Evolutionary conservation across 2,113 vertebrate genomes (phyloP), one percentile per base, ranked within the genome.

Genomic region (Heterochromis multidens): DNA sequence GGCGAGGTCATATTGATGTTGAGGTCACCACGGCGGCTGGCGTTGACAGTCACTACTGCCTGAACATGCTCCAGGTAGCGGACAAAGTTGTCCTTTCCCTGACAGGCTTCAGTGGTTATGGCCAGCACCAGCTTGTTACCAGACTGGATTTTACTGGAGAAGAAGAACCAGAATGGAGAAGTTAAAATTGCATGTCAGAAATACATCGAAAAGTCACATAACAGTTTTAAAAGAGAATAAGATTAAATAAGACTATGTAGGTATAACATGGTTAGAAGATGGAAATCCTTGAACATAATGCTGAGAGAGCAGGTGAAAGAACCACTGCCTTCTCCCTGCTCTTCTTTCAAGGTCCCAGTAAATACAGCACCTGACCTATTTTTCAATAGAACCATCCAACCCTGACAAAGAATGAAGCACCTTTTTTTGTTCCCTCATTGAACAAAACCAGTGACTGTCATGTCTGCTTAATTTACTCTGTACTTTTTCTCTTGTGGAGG

Each of bases 1-100:
- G 99, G 99, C 0, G 99, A 99, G 17, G 98, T 99, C 98, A 99
- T 98, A 95, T 99, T 99, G 96, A 99, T 96, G 94, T 97, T 99
- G 87, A 99, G 97, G 93, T 99, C 98, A 5, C 98, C 99, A 5
- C 99, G 96, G 62, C 98, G 96, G 3, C 96, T 98, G 12, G 97
- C 94, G 2, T 99, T 99, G 88, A 99, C 98, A 0, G 99, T 99
- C 91, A 99, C 95, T 27, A 99, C 99, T 0, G 98, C 97, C 94
- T 99, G 99, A 0, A 99, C 98, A 0, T 99, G 99, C 90, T 99
- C 99, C 1, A 99, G 97, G 93, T 99, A 99, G 54, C 98, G 97
- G 31, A 99, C 98, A n/a, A 99, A 99, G 89, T 99, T 99, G 79
- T 98, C 98, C 85, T 98, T 98, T 63, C 98, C 98, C 89, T 99